Evolutionary conservation across 2,888 invertebrate genomes (phyloP), one percentile per base, ranked within the genome.

Genomic region (Thymelicus sylvestris): DNA sequence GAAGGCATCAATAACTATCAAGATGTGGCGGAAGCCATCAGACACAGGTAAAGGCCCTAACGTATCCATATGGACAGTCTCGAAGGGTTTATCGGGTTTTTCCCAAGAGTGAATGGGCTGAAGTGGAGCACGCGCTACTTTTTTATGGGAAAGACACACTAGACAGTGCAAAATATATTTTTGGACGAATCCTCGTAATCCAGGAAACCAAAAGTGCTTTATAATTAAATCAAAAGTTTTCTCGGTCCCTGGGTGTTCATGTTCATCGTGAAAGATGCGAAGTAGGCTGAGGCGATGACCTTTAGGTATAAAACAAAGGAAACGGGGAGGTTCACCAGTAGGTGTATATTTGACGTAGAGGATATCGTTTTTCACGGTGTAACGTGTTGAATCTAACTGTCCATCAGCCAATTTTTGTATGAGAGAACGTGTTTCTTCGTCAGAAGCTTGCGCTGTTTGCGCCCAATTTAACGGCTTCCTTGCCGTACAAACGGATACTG

Each of bases 231-330:
- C 74, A 10, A 61, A 2, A 1, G 74, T 73, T 60, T 72, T 72
- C 6, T 74, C 73, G 10, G 10, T 10, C 0, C 73, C 66, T 4
- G 61, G 15, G 41, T 74, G 72, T 0, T 67, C n/a, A 48, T 73
- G 70, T 19, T 75, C 74, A 15, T 75, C 74, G n/a, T 75, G 75
- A 50, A 77, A 77, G 4, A 75, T 15, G 0, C 74, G 41, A 4
- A 75, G 44, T 7, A 77, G 41, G 24, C 77, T 77, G 7, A 77
- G 55, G 1, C 75, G 50, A 52, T 77, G 69, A 0, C 75, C 75
- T 63, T 75, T 77, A 1, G 77, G 75, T 5, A 77, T 73, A 50
- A 44, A 77, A 52, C 74, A 76, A 0, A 75, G 24, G 2, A 74
- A 44, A 0, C 71, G 57, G 0, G 73, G 13, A 1, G 72, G 57